Conservation (phyloP, 2,888 invertebrate species). For the Torymus aiolomorphi region DNA sequence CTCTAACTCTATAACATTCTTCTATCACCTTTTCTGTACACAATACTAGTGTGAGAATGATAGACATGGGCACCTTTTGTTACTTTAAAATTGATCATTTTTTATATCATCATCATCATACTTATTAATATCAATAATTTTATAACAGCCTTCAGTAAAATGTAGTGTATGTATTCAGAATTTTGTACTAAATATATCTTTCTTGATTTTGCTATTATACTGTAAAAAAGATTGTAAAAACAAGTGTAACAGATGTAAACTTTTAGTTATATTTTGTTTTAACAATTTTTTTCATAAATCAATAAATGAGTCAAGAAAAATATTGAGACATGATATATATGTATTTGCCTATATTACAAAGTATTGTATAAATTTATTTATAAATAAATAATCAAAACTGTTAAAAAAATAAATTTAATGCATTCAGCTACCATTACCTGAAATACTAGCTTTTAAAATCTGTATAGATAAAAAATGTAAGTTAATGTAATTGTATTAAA, state of each 20-base stretch:
- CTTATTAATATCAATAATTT: conserved; percentile 18
- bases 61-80: conserved; percentile 44
- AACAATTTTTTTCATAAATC: conserved; percentile 25
- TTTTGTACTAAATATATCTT: conserved; percentile 27
- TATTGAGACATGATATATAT: conserved; percentile 1
- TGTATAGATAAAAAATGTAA: conserved; percentile 40
- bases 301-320: conserved; percentile 23
- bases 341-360: conserved; percentile 21
- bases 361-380: conserved; percentile 23
- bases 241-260: conserved; percentile 2
- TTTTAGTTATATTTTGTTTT: conserved; percentile 31
- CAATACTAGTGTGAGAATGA: conserved; percentile 39
- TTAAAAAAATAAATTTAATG: conserved; percentile 22
- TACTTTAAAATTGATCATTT: conserved; percentile 31
- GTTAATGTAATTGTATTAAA: conserved; percentile 38
- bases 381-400: conserved; percentile 43
- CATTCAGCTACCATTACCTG: conserved; percentile 33
- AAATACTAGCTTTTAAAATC: conserved; percentile 36
- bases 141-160: conserved; percentile 16
- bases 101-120: conserved; percentile 20
- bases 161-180: conserved; percentile 35
- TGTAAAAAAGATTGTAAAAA: conserved; percentile 26
- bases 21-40: conserved; percentile 37
- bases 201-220: conserved; percentile 29
- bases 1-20: conserved; percentile 37